phyloP scores from a whole-genome alignment of 2,113 vertebrate species.

The Sturnus vulgaris region DNA sequence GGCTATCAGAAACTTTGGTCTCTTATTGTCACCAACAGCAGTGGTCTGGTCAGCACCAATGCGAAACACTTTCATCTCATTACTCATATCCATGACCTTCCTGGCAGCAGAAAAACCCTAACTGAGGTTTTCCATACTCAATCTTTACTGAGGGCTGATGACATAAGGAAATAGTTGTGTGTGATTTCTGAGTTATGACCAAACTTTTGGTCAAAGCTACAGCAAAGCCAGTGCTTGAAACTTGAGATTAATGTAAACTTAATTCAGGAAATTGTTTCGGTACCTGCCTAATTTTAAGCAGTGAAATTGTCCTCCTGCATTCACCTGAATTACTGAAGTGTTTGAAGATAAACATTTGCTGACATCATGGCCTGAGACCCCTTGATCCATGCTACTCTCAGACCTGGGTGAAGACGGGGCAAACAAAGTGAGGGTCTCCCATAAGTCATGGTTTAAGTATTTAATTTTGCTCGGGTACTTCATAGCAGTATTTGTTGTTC shows the following conservation, averaged over 20 bases:
- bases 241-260: background rate
- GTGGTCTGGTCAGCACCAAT: background rate
- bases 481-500: background rate
- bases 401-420: background rate
- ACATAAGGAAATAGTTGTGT: constrained; percentile 30
- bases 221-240: constrained; percentile 14
- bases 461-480: fast-evolving
- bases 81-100: background rate
- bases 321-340: constrained; percentile 10
- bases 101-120: background rate
- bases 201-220: constrained; percentile 26
- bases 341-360: constrained; percentile 14
- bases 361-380: background rate
- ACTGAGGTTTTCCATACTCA: background rate
- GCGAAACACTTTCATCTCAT: background rate
- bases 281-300: constrained; percentile 47
- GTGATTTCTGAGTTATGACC: constrained; percentile 23
- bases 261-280: constrained; percentile 31
- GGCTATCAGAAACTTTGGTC: background rate
- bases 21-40: background rate
- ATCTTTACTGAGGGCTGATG: background rate
- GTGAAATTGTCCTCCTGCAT: background rate
- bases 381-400: background rate
- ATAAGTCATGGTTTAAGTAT: background rate
- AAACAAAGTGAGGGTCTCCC: background rate